Evolutionary conservation across 2,113 vertebrate species (phyloP), one percentile per base, ranked within the genome.

Genomic region (Micronisus gabar): DNA sequence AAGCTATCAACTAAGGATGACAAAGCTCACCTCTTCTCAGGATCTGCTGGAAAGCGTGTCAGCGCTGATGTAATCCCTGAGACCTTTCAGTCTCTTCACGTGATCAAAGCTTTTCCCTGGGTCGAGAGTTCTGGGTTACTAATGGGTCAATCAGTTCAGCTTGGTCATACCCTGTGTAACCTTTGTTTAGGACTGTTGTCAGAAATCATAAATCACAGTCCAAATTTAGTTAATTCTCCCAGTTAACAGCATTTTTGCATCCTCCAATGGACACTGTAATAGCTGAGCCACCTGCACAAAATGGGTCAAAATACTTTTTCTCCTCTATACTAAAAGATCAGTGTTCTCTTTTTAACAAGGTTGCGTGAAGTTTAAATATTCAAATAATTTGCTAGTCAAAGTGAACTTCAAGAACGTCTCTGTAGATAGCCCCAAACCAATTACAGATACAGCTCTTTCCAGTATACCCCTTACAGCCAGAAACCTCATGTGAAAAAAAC

Each of bases 201-300:
- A 86, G 58, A 93, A 88, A 56, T 86, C 65, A 91, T 92, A 90
- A 93, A 78, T 95, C 88, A 95, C 38, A 86, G 34, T 20, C 55
- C 36, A 96, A 86, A 97, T 91, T 48, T 82, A 85, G 80, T 87
- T 95, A 94, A 86, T 87, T 92, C 59, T 84, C 47, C 25, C 34
- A 72, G 26, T 58, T 81, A 93, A 70, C 43, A 83, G 27, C 25
- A 80, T 79, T 92, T 94, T 90, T 43, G 70, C 26, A 15, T 87
- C 70, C 45, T 86, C 68, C n/a, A 48, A 1, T 68, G 83, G 66
- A 58, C 13, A 21, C 45, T 62, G 29, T 36, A 93, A 79, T 47
- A 91, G 55, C 41, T 94, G 80, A 96, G 38, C 53, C 13, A 74
- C 40, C 45, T 87, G 36, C 45, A 81, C 38, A 74, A 80, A 93